Base-by-base conservation (phyloP, 2,888 invertebrate species). In the Dinocampus coccinellae region DNA sequence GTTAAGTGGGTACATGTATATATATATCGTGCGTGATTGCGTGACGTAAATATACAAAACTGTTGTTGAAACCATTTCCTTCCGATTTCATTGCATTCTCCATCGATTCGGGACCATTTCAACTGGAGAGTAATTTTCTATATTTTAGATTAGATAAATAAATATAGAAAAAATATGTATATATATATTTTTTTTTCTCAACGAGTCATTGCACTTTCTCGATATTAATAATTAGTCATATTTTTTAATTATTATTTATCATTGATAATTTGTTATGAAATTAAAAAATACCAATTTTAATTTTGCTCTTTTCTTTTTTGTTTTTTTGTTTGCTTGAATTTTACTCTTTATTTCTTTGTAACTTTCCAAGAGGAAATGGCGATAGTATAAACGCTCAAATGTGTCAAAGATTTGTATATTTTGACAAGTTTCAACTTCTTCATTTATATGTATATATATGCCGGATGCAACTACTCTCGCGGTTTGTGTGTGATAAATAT, bases 381-480 rank as follows among this genome's bases (percentile, higher is more conserved):
- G 24, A 26, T n/a, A 6, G 26, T 57, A 24, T n/a, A 29, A 11
- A 9, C n/a, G 13, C 29, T 13, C n/a, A 11, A 29, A 29, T n/a
- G 29, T 57, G 57, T 57, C 57, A 57, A 20, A 80, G 82, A 84
- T 85, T 84, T 85, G 85, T 85, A 82, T 85, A 84, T 85, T 85
- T 85, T 85, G 83, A 85, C 82, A 83, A 83, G 82, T 82, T 82
- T 81, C 75, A 78, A 76, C 77, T 79, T 84, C 80, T 78, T 79
- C 47, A 6, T 3, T n/a, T 42, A 42, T n/a, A n/a, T 42, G 16
- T 6, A 16, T 16, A 29, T 10, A 79, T 75, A 76, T 74, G 79
- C 84, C 85, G 84, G 84, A 85, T 85, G 85, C 84, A 81, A 84
- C 83, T 79, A 81, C 82, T 83, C 81, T 83, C 81, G 67, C 58